Conservation (phyloP, 1,140 invertebrate species). For the Kradibia gibbosae region DNA sequence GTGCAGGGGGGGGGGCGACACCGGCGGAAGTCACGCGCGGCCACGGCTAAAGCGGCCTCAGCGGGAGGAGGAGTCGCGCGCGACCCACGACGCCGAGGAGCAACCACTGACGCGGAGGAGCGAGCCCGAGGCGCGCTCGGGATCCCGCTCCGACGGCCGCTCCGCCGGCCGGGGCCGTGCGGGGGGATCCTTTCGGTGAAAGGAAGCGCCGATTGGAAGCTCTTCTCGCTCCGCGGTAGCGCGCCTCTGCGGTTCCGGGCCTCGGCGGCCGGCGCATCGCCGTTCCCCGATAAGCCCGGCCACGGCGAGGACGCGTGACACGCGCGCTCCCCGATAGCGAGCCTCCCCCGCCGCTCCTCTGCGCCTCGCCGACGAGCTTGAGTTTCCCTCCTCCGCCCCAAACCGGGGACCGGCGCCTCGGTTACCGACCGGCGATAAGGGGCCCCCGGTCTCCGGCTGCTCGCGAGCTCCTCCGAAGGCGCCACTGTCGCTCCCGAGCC, state of each 20-base stretch:
- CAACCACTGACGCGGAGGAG: conserved; percentile 33
- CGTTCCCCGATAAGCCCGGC: conserved; percentile 53
- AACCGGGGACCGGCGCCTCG: neutral
- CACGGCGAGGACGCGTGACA: conserved; percentile 55
- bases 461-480: no score
- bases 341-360: neutral
- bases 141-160: no score
- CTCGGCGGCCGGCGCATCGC: neutral
- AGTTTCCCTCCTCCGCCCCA: neutral
- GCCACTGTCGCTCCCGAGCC: no score
- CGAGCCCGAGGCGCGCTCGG: no score
- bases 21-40: neutral
- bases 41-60: neutral
- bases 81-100: neutral
- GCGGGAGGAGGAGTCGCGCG: neutral
- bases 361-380: neutral
- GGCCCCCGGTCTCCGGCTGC: neutral
- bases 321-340: neutral
- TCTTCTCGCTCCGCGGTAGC: neutral
- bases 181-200: neutral
- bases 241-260: conserved; percentile 53
- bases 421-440: neutral
- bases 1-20: no score
- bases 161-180: no score
- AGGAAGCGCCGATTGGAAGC: neutral